Evolutionary conservation across 2,113 vertebrate species (phyloP), one percentile per base, ranked within the genome.

Genomic region (Psammodynastes pulverulentus): DNA sequence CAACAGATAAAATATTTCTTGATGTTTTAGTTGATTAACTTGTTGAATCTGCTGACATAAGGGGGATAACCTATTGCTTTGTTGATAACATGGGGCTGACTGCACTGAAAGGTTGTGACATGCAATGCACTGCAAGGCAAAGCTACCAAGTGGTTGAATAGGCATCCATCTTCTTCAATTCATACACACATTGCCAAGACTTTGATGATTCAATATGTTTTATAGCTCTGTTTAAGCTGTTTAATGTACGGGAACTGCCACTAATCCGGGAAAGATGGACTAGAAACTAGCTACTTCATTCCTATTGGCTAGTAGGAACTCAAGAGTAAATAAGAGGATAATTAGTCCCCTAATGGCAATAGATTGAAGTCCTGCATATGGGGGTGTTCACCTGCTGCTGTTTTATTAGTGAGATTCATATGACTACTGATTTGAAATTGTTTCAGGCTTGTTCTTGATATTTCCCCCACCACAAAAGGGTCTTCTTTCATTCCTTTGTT

Each of bases 201-300:
- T 45, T 90, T 46, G 26, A 56, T 53, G 34, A 86, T 56, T 29
- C 84, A 34, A 34, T 86, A 1, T 84, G 58, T 79, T 90, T 52
- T 91, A 85, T 84, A 53, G 86, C 52, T 84, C 58, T 49, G 52
- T 72, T 93, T 58, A 53, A 88, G 45, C 52, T 29, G 52, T 85
- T 93, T 91, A 85, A 89, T 93, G 90, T 90, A 91, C 15, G 8
- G 86, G 86, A 52, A 7, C 67, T 88, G 86, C 90, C 53, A 86
- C 45, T 53, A 85, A 54, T 39, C 53, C 23, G 6, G 88, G 53
- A 89, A 92, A 39, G 91, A 89, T 89, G 51, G 67, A 72, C 39
- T 17, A 24, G 43, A 84, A 87, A 92, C 43, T 43, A 84, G 8
- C 88, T 51, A 29, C 53, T 89, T 58, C 45, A 43, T 62, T 89